Evolutionary conservation across 2,888 invertebrate species (phyloP).

Genomic region (Myopa tessellatipennis): DNA sequence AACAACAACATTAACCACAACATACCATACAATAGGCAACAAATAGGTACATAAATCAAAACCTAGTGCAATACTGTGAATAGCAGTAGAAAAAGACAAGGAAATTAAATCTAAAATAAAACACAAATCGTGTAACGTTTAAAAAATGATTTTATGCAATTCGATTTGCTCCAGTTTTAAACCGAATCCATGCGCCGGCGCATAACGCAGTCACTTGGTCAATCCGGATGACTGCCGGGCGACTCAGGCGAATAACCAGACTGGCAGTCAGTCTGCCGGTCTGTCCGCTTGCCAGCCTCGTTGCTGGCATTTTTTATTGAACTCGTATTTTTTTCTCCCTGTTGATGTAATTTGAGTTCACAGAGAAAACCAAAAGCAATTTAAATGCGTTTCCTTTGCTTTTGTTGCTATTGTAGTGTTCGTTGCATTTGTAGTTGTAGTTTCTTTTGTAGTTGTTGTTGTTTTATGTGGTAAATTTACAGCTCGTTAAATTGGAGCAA

Average conservation of each 20-base stretch:
- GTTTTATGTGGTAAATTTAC: not conserved
- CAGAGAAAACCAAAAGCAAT: conserved; percentile 28
- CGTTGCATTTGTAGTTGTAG: too few relatives aligned
- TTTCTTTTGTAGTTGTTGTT: too few relatives aligned
- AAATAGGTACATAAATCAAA: conserved; percentile 2
- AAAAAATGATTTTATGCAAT: conserved; percentile 24
- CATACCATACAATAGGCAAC: not conserved
- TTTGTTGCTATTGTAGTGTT: conserved; percentile 4
- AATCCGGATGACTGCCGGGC: too few relatives aligned
- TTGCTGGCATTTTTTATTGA: not conserved
- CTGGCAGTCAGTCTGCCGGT: not conserved
- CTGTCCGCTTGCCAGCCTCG: not conserved
- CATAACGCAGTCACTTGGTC: not conserved
- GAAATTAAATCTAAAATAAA: not conserved
- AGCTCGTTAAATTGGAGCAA: not conserved
- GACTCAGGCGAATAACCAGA: not conserved
- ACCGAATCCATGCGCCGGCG: not conserved
- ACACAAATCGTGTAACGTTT: not conserved
- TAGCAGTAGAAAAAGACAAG: not conserved
- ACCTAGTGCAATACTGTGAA: not conserved
- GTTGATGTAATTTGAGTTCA: conserved; percentile 18
- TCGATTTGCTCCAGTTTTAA: conserved; percentile 27
- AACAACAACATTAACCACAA: too few relatives aligned
- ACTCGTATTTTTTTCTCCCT: not conserved
- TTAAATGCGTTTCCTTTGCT: conserved; percentile 32